Evolutionary conservation across 92 coral and sea anemone species (phyloP), one percentile per base, ranked within the genome.

Genomic region (Bergia puertoricense): DNA sequence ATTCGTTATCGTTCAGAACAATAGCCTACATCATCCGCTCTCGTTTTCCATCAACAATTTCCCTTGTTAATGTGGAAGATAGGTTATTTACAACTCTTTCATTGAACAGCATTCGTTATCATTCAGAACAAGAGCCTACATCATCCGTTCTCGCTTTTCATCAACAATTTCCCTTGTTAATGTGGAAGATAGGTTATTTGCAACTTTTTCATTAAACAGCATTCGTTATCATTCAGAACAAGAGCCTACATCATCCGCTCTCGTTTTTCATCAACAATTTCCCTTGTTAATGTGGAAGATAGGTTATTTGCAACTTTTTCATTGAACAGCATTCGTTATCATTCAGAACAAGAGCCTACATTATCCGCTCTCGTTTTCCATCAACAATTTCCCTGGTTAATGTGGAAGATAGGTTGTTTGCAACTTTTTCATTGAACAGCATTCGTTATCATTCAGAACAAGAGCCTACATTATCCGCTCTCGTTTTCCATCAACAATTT

Each of bases 231-330:
- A 11, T 13, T 54, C 59, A 10, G 7, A 45, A 45, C 50, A 45
- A 4, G 50, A 45, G 4, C 68, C 45, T 5, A 71, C 43, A 36
- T 0, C 38, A 45, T 45, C 50, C 3, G 7, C 50, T 45, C 50
- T 45, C 50, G 4, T 45, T 45, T 45, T 45, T 8, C 7, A 4
- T 0, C 50, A 4, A 45, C 7, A 0, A 45, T 45, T 45, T 8
- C 50, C n/a, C 87, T 96, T 7, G 98, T 96, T 13, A 96, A 96
- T 82, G 88, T 96, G 94, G 98, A 98, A 90, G 98, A 98, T 96
- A 81, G 41, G 90, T 72, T 22, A 14, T 4, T 6, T 54, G 50
- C 45, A 8, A 46, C 16, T 54, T 54, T 8, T 16, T 54, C 59
- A 40, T 14, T 38, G 6, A 5, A 5, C 6, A 10, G 22, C 42